phyloP scores from a whole-genome alignment of 1,140 invertebrate species.

The Nixonia krombeini region DNA sequence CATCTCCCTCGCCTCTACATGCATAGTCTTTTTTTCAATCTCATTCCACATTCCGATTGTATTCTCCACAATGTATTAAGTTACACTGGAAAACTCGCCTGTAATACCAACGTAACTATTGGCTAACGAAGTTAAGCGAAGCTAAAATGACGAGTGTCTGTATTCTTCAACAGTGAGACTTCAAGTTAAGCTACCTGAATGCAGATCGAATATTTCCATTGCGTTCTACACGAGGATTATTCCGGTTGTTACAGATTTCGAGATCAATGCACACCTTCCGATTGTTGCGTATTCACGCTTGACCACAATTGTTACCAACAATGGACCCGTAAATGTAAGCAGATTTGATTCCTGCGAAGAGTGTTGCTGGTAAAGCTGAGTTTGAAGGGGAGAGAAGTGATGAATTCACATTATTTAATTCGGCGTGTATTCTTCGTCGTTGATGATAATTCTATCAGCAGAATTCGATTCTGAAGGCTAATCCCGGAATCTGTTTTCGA shows the following conservation, averaged over 20 bases:
- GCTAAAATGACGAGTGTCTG: too few relatives aligned
- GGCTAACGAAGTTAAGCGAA: too few relatives aligned
- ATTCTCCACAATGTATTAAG: too few relatives aligned
- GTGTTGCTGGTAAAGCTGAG: neutral
- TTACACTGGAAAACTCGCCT: too few relatives aligned
- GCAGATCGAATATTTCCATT: too few relatives aligned
- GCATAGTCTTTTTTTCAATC: neutral
- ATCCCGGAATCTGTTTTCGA: slow-evolving; percentile 18
- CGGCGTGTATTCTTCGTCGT: slow-evolving; percentile 11
- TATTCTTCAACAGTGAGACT: too few relatives aligned
- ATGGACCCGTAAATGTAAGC: slow-evolving; percentile 30
- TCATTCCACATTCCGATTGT: too few relatives aligned
- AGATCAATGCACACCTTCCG: slow-evolving; percentile 11
- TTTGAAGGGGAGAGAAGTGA: neutral
- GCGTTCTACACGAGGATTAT: too few relatives aligned
- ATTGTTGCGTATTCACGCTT: slow-evolving; percentile 27
- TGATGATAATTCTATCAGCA: slow-evolving; percentile 13
- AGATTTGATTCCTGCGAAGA: slow-evolving; percentile 20
- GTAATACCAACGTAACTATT: too few relatives aligned
- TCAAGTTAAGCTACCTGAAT: too few relatives aligned
- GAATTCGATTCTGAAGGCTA: slow-evolving; percentile 21
- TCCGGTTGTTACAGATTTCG: slow-evolving; percentile 1
- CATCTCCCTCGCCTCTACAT: neutral
- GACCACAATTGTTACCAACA: slow-evolving; percentile 28
- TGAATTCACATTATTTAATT: slow-evolving; percentile 1